Evolutionary conservation across 2,888 invertebrate species (phyloP).

Genomic region (Chrysina gloriosa): DNA sequence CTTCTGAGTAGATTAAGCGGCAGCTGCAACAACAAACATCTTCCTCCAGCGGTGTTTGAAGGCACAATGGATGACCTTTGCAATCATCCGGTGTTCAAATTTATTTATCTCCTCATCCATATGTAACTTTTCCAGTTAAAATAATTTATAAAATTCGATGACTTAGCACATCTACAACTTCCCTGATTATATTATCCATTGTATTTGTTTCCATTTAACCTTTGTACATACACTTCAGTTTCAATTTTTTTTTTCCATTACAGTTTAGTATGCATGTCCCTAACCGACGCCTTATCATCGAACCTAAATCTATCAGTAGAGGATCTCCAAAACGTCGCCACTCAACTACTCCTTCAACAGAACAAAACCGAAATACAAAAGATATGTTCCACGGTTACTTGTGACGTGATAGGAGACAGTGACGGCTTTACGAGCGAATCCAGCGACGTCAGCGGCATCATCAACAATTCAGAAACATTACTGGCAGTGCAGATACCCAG

Average conservation of each 20-base stretch:
- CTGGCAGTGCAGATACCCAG: constrained; percentile 44
- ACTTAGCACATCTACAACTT: no score
- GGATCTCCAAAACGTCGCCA: constrained; percentile 64
- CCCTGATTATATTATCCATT: no score
- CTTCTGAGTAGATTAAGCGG: no score
- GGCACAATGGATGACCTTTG: no score
- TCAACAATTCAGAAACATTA: constrained; percentile 43
- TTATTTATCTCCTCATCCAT: no score
- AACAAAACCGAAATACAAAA: constrained; percentile 45
- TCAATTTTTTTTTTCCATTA: constrained; percentile 49
- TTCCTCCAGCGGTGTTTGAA: no score
- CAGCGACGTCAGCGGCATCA: constrained; percentile 57
- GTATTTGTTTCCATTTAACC: no score
- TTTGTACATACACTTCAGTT: no score
- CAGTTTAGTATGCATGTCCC: constrained; percentile 65
- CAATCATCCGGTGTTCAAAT: no score
- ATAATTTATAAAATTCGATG: no score
- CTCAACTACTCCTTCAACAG: constrained; percentile 63
- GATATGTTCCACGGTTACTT: constrained; percentile 28
- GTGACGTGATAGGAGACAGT: constrained; percentile 56
- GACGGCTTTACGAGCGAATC: constrained; percentile 63
- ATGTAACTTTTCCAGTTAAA: no score
- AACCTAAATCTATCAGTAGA: constrained; percentile 65
- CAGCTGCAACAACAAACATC: no score
- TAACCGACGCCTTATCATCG: constrained; percentile 65